Evolutionary conservation across 1,140 invertebrate genomes (phyloP).

Genomic region (Drosophila nigromelanica): DNA sequence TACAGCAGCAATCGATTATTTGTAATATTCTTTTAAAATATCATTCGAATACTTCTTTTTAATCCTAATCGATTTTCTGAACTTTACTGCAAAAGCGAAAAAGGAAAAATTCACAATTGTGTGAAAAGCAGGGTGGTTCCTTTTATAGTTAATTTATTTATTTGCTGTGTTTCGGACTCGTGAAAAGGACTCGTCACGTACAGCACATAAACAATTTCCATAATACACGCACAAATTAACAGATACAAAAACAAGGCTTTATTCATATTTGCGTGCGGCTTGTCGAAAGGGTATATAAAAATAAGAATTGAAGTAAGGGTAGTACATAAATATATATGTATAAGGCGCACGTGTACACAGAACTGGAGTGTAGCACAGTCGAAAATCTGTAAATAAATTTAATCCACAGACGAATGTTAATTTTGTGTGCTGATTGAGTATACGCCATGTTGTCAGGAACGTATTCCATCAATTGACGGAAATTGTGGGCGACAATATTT

Average conservation of each 20-base stretch:
- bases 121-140: not conserved
- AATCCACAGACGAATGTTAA: slow-evolving; percentile 10
- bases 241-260: slow-evolving; percentile 11
- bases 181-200: slow-evolving; percentile 18
- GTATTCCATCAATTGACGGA: slow-evolving; percentile 14
- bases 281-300: slow-evolving; percentile 4
- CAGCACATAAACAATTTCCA: slow-evolving; percentile 19
- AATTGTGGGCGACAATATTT: slow-evolving; percentile 2
- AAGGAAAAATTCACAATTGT: too few species aligned
- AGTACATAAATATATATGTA: slow-evolving; percentile 1
- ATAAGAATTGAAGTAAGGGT: not conserved
- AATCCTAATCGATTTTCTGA: too few species aligned
- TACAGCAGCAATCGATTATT: not conserved
- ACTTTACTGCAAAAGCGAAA: too few species aligned
- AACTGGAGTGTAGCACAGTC: not conserved
- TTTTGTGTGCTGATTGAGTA: slow-evolving; percentile 17
- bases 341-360: not conserved
- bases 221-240: slow-evolving; percentile 31
- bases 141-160: not conserved
- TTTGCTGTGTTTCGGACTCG: not conserved
- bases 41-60: too few species aligned
- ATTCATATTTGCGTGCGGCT: slow-evolving; percentile 2
- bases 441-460: slow-evolving; percentile 5
- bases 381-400: not conserved
- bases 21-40: too few species aligned